phyloP scores from a whole-genome alignment of 2,113 vertebrate species.

The Cinclus mexicanus region DNA sequence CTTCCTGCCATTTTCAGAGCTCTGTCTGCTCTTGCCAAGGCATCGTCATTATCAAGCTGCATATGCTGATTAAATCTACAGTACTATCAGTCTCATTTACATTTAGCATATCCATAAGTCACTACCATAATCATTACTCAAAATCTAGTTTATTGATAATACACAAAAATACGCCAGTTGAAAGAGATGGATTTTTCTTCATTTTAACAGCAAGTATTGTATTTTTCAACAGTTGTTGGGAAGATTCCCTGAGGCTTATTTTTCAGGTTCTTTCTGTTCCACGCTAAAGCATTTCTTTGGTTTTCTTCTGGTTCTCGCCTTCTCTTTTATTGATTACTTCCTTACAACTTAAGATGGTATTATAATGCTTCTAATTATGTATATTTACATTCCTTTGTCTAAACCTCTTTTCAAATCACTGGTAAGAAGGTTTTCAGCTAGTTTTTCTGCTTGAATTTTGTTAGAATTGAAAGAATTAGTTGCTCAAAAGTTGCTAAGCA shows the following conservation, averaged over 20 bases:
- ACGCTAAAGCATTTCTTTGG: not conserved
- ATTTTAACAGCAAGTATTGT: not conserved
- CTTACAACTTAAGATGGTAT: not conserved
- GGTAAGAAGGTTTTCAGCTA: not conserved
- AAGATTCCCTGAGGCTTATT: not conserved
- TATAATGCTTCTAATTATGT: not conserved
- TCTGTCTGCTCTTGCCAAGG: no score
- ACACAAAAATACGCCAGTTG: not conserved
- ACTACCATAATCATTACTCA: not conserved
- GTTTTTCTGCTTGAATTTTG: not conserved
- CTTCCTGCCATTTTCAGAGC: no score
- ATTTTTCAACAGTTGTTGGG: not conserved
- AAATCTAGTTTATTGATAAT: not conserved
- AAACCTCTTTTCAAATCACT: not conserved
- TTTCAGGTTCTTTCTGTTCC: not conserved
- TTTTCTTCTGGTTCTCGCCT: not conserved
- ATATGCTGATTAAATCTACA: no score
- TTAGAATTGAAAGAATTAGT: not conserved
- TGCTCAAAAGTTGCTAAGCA: not conserved
- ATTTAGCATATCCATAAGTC: no score
- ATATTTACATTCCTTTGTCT: not conserved
- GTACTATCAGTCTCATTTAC: no score
- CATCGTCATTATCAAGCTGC: no score
- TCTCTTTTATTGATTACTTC: not conserved
- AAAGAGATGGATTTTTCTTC: not conserved